Conservation (phyloP, 2,888 invertebrate genomes). For the Parnassius glacialis region DNA sequence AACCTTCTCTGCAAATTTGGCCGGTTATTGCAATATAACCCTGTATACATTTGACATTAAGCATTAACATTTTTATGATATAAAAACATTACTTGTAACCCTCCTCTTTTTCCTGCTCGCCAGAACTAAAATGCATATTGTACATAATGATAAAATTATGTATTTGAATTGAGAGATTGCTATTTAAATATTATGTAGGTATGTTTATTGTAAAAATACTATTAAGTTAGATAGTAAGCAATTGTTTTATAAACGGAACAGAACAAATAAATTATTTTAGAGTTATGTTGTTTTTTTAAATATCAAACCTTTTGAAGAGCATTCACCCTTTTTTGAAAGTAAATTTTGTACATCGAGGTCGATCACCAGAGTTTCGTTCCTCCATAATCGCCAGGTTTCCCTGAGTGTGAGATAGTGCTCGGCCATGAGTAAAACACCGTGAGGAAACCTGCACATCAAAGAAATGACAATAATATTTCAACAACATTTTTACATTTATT, state of each 20-base stretch:
- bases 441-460: no score
- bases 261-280: constrained; percentile 79
- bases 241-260: constrained; percentile 77
- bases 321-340: no score
- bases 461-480: no score
- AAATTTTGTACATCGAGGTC: no score
- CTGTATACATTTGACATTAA: no score
- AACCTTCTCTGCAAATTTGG: no score
- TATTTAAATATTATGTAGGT: constrained; percentile 45
- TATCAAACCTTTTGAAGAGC: neutral
- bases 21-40: no score
- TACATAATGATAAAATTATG: constrained; percentile 43
- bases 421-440: no score
- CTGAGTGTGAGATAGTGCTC: no score
- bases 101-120: constrained; percentile 1
- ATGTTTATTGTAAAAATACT: constrained; percentile 68
- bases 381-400: no score
- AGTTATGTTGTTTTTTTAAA: constrained; percentile 38
- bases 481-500: no score
- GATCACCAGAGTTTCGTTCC: no score
- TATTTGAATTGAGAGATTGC: constrained; percentile 61
- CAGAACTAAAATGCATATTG: constrained; percentile 22
- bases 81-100: neutral
- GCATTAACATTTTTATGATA: neutral
- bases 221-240: constrained; percentile 59